Evolutionary conservation across 1,140 invertebrate genomes (phyloP).

Genomic region (Leptestheria dahalacensis): DNA sequence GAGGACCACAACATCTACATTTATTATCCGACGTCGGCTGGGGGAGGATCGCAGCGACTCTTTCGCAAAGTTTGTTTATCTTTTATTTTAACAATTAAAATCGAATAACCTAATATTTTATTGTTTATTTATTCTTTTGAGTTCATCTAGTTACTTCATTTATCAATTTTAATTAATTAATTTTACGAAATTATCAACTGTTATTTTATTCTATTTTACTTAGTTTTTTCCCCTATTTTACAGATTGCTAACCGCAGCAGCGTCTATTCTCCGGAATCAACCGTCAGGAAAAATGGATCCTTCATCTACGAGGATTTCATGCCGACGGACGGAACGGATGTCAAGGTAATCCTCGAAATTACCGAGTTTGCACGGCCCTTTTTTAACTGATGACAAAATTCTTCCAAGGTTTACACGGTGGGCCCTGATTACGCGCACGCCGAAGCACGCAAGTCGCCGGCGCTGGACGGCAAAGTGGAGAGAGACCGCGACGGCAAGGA

Average conservation of each 20-base stretch:
- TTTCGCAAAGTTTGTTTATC: constrained; percentile 68
- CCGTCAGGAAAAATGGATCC: constrained; percentile 89
- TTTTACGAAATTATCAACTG: neutral
- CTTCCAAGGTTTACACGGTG: constrained; percentile 64
- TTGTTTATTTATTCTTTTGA: no score
- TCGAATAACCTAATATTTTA: no score
- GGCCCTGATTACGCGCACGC: constrained; percentile 98
- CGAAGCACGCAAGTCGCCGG: constrained; percentile 95
- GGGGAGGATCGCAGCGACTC: constrained; percentile 85
- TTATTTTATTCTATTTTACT: no score
- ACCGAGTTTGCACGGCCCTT: no score
- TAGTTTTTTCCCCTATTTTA: constrained; percentile 20
- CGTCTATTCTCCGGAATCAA: constrained; percentile 91
- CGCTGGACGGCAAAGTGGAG: constrained; percentile 95
- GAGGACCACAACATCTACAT: constrained; percentile 99
- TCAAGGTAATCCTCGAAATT: no score
- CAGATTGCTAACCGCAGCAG: constrained; percentile 95
- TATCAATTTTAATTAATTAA: neutral
- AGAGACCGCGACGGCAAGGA: constrained; percentile 96
- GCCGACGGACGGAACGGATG: constrained; percentile 95
- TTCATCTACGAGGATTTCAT: constrained; percentile 99
- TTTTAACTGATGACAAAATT: no score
- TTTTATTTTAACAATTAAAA: constrained; percentile 15
- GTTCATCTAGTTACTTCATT: no score
- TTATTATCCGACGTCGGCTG: constrained; percentile 97